phyloP scores from a whole-genome alignment of 2,113 vertebrate species.

The Casuarius casuarius region DNA sequence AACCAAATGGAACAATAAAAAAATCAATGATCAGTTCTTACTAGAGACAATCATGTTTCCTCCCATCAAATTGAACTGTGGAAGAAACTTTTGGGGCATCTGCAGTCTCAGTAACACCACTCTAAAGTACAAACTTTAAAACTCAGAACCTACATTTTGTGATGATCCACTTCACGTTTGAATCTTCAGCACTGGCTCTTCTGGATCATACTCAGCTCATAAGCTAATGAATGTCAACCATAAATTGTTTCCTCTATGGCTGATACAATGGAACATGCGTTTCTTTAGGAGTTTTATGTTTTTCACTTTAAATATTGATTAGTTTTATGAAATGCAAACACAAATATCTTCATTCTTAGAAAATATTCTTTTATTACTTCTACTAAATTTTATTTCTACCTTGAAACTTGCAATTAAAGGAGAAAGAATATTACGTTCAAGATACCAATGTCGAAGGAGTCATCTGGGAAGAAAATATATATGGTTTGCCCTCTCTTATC shows the following conservation, averaged over 20 bases:
- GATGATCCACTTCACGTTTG: neutral
- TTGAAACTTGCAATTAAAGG: slow-evolving; percentile 74
- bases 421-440: slow-evolving; percentile 80
- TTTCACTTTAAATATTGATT: neutral
- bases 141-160: neutral
- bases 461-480: slow-evolving; percentile 75
- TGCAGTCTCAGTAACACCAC: neutral
- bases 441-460: slow-evolving; percentile 82
- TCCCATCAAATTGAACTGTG: neutral
- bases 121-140: neutral
- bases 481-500: slow-evolving; percentile 77
- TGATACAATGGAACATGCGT: neutral
- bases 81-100: neutral
- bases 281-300: neutral
- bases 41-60: neutral
- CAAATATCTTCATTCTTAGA: neutral
- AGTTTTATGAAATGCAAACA: neutral
- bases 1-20: neutral
- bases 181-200: neutral
- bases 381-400: slow-evolving; percentile 54
- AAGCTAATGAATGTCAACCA: neutral
- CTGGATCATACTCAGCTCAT: neutral
- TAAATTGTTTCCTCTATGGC: neutral
- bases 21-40: neutral
- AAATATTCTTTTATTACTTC: neutral